These are phyloP conservation scores for Hucho hucho DNA, from an alignment of 2,113 vertebrate genomes.

Conservation along the genomic window DNA sequence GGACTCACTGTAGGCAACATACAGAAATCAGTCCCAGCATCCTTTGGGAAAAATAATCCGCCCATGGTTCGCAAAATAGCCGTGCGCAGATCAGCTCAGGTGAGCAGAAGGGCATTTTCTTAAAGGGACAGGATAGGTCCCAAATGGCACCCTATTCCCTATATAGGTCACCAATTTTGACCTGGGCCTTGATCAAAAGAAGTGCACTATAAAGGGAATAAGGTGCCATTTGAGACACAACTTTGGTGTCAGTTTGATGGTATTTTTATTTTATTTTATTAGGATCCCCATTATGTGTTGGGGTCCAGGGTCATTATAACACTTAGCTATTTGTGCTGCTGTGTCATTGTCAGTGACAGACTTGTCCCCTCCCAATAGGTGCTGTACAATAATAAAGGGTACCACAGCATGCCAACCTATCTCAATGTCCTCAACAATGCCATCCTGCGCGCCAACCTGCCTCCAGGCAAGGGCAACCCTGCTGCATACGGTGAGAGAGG, in stretches of 20 bases:
- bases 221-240: too few species aligned
- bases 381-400: conserved; percentile 96
- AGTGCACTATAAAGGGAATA: not conserved
- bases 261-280: too few species aligned
- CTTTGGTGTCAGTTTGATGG: too few species aligned
- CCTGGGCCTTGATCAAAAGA: too few species aligned
- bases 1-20: conserved; percentile 92
- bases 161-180: too few species aligned
- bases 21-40: conserved; percentile 89
- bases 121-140: too few species aligned
- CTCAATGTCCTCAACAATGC: conserved; percentile 95
- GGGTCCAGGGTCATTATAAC: too few species aligned
- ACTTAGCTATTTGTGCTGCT: not conserved
- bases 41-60: conserved; percentile 83
- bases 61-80: conserved; percentile 90
- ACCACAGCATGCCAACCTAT: conserved; percentile 98
- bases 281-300: too few species aligned
- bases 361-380: conserved; percentile 70
- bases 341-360: not conserved
- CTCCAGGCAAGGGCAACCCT: conserved; percentile 85
- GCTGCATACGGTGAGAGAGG: conserved; percentile 85
- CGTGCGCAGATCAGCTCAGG: conserved; percentile 88
- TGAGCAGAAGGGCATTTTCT: conserved; percentile 46
- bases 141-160: too few species aligned
- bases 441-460: conserved; percentile 92